Evolutionary conservation across 2,797 vertebrate genomes (phyloP), one percentile per base, ranked within the genome.

Genomic region (Novumbra hubbsi): DNA sequence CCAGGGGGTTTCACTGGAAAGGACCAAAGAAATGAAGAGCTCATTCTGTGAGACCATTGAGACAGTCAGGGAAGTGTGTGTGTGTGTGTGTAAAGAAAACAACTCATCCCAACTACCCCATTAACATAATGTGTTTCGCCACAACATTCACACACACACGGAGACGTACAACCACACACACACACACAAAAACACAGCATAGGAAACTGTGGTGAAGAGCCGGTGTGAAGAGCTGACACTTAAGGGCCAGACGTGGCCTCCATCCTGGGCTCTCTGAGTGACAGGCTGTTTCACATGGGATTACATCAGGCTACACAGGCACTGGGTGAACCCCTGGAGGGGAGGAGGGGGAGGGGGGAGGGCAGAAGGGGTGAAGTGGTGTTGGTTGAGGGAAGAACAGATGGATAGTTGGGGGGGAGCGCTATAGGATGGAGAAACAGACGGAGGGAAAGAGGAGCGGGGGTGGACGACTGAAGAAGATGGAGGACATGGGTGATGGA

Each of bases 51-150:
- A n/a, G 65, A 5, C 17, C 15, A 45, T 19, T 21, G 66, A 45
- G 38, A 14, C 34, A 11, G 66, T 19, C 19, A 7, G 66, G 21
- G 1, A 38, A 5, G 65, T 21, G 65, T 0, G 19, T n/a, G 65
- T 4, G 34, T 34, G 64, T 19, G 32, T 19, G 65, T 19, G 65
- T 19, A 84, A 80, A 67, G 45, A 85, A 89, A 91, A 85, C 84
- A 81, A 73, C 83, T 87, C 84, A 89, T 77, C 66, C 77, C 76
- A 83, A 81, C 77, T 68, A 82, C 86, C 86, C 77, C 71, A 86
- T 87, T 83, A 88, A 71, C 50, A 62, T 65, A 64, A 74, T 45
- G 30, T 65, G 15, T 5, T 16, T 17, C 17, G 0, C 63, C 30
- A 3, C 5, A 52, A 52, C 52, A n/a, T 2, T 2, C 49, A 50